phyloP scores from a whole-genome alignment of 2,113 vertebrate genomes.

The Lampris megalopsis region DNA sequence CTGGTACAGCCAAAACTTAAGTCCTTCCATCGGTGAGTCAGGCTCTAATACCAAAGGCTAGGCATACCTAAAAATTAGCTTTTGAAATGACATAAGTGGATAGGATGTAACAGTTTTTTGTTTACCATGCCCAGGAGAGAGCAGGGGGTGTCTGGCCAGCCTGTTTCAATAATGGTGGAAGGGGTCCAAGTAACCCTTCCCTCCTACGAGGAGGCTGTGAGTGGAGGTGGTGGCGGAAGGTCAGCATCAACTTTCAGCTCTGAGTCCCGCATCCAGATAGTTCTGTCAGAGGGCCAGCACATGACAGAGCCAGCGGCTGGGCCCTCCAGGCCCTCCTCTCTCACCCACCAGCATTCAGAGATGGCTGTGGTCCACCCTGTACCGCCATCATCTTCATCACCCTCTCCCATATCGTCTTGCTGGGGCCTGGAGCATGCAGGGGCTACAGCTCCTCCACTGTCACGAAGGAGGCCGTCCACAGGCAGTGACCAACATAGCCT shows the following conservation, averaged over 20 bases:
- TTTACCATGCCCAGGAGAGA: constrained; percentile 84
- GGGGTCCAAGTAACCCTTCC: constrained; percentile 96
- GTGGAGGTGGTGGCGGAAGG: constrained; percentile 83
- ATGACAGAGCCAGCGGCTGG: constrained; percentile 78
- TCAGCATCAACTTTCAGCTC: constrained; percentile 69
- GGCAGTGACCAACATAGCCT: constrained; percentile 92
- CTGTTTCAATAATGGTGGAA: constrained; percentile 95
- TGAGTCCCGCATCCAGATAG: constrained; percentile 95
- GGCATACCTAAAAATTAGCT: background rate
- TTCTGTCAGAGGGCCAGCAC: constrained; percentile 89
- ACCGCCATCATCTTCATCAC: constrained; percentile 73
- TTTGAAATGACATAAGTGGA: background rate
- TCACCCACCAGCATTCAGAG: constrained; percentile 88
- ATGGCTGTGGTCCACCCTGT: constrained; percentile 91
- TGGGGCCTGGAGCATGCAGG: constrained; percentile 87
- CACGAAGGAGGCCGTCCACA: constrained; percentile 82
- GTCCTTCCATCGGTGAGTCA: constrained; percentile 92
- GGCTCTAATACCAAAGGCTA: background rate
- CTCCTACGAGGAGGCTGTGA: constrained; percentile 97
- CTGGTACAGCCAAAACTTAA: constrained; percentile 97
- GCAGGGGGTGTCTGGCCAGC: constrained; percentile 91
- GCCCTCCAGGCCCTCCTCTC: constrained; percentile 81
- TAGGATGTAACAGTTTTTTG: background rate
- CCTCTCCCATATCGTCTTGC: constrained; percentile 79
- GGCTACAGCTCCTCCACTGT: constrained; percentile 76